Conservation (phyloP, 2,113 vertebrate species). For the Bos indicus region DNA sequence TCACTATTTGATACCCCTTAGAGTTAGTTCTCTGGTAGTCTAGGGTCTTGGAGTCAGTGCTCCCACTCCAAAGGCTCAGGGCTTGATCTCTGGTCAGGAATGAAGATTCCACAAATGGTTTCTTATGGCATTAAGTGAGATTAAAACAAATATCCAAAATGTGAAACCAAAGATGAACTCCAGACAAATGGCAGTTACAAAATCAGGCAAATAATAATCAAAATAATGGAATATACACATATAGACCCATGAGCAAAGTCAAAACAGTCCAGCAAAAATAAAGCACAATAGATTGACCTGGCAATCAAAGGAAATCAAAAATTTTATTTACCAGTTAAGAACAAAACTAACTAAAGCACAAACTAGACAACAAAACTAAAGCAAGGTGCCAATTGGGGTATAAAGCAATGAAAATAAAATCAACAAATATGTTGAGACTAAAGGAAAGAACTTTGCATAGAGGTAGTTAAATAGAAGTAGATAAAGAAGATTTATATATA, state of each 20-base stretch:
- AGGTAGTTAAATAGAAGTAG: too few relatives aligned
- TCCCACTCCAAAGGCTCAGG: background rate
- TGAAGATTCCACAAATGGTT: background rate
- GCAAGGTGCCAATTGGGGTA: too few relatives aligned
- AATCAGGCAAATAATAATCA: background rate
- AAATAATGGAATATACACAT: background rate
- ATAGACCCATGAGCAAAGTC: background rate
- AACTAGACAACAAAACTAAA: too few relatives aligned
- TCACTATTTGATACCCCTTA: too few relatives aligned
- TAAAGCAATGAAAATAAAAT: too few relatives aligned
- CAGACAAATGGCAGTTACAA: background rate
- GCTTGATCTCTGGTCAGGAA: background rate
- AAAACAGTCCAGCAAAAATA: background rate
- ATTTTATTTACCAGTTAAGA: too few relatives aligned
- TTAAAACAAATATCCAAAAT: background rate
- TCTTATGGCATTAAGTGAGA: background rate
- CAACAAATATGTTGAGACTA: too few relatives aligned
- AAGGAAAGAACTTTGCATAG: too few relatives aligned
- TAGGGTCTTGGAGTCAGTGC: background rate
- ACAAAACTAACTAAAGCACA: too few relatives aligned
- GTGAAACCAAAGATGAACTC: background rate
- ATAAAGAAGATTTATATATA: too few relatives aligned
- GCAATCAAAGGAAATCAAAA: too few relatives aligned
- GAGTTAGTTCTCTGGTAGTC: background rate
- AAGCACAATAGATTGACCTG: background rate